Percentiles rank a stretch among this genome's conserved stretches.
phyloP scores from a whole-genome alignment of 2,797 vertebrate species.

The Petrocephalus schoutedeni region DNA sequence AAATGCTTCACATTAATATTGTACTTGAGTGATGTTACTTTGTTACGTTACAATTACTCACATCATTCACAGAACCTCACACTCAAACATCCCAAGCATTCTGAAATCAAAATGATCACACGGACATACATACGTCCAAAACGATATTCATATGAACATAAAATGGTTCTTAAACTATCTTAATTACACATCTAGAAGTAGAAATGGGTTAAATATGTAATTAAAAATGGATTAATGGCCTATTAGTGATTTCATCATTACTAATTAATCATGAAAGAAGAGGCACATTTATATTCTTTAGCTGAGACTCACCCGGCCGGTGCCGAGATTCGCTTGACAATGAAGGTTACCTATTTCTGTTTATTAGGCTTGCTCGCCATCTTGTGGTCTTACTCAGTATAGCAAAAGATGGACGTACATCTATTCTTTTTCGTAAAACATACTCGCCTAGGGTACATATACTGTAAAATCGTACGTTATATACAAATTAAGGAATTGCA shows the following conservation, averaged over 20 bases:
- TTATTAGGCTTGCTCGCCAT: not conserved
- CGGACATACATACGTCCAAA: not conserved
- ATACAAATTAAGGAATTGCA: not conserved
- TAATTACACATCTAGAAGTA: not conserved
- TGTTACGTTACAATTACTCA: not conserved
- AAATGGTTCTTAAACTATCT: not conserved
- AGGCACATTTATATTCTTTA: not conserved
- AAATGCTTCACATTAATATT: not conserved
- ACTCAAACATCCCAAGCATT: not conserved
- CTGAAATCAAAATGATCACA: not conserved
- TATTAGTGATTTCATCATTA: not conserved
- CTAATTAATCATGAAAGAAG: not conserved
- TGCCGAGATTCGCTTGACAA: not conserved
- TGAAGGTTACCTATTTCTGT: not conserved
- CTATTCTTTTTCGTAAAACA: not conserved
- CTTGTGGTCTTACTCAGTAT: constrained; percentile 1
- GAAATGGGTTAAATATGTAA: not conserved
- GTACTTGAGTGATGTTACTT: not conserved
- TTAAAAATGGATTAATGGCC: not conserved
- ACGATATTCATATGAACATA: not conserved
- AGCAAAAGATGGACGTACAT: not conserved
- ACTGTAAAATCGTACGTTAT: not conserved
- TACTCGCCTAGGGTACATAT: not conserved
- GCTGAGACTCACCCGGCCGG: not conserved
- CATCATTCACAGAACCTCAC: not conserved